A percentile compares a stretch with the other conserved stretches of the same genome.
These are phyloP conservation scores for Drosophila kepulauana DNA, from an alignment of 1,140 invertebrate genomes.

Conservation along the genomic window DNA sequence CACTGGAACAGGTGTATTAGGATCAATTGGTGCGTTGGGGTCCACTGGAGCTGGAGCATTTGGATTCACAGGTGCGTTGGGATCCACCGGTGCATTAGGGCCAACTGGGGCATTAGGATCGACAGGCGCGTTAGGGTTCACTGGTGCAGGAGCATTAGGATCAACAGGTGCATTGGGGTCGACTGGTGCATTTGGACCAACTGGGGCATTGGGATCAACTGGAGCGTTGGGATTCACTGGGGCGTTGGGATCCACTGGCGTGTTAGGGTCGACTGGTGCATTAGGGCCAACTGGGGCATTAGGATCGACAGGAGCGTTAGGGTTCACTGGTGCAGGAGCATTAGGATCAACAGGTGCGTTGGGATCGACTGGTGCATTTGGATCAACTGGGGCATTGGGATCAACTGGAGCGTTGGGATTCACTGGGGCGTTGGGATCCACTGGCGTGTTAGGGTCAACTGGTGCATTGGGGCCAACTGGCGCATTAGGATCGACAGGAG, in stretches of 20 bases:
- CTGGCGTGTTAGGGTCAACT: slow-evolving; percentile 8
- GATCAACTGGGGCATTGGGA: slow-evolving; percentile 26
- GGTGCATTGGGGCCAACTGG: slow-evolving; percentile 27
- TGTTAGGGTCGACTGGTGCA: slow-evolving; percentile 6
- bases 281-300: slow-evolving; percentile 34
- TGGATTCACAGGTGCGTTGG: slow-evolving; percentile 14
- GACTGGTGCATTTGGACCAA: no score
- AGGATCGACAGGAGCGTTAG: slow-evolving; percentile 30
- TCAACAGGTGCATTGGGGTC: slow-evolving; percentile 17
- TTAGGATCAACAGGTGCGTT: slow-evolving; percentile 33
- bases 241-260: slow-evolving; percentile 12
- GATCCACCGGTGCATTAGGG: slow-evolving; percentile 21
- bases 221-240: slow-evolving; percentile 14
- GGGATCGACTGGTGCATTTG: slow-evolving; percentile 29
- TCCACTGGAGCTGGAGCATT: slow-evolving; percentile 5
- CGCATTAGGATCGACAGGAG: slow-evolving; percentile 23
- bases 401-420: slow-evolving; percentile 29
- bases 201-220: slow-evolving; percentile 10
- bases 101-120: slow-evolving; percentile 10
- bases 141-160: slow-evolving; percentile 27
- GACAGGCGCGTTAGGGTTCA: slow-evolving; percentile 23
- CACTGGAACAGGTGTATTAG: background rate
- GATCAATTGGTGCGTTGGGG: background rate
- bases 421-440: slow-evolving; percentile 5
- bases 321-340: slow-evolving; percentile 27